A percentile compares a stretch with the other conserved stretches of the same genome.
Evolutionary conservation across 1,140 invertebrate species (phyloP).

Genomic region (Ceratina calcarata): DNA sequence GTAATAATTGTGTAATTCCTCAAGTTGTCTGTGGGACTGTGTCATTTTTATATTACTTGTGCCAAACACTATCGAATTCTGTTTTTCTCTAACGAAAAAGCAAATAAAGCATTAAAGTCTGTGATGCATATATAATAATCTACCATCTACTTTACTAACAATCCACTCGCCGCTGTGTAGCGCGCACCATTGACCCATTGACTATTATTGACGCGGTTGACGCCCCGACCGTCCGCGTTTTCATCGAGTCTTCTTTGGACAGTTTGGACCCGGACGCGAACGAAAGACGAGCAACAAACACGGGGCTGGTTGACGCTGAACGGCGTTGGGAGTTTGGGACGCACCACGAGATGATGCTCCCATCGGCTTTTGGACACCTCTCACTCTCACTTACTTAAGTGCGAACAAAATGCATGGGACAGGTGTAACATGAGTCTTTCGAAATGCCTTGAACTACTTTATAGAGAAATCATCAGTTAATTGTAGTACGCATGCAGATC

Average conservation of each 20-base stretch:
- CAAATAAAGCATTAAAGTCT: no score
- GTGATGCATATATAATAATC: no score
- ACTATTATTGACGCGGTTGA: no score
- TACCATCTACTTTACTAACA: no score
- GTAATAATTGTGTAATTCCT: constrained; percentile 48
- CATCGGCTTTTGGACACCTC: not conserved
- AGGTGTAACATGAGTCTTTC: not conserved
- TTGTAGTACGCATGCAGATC: not conserved
- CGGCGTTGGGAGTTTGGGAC: not conserved
- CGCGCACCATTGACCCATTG: no score
- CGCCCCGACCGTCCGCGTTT: no score
- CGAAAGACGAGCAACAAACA: not conserved
- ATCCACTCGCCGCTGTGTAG: no score
- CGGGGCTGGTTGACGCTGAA: not conserved
- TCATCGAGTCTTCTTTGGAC: no score
- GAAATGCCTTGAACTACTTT: constrained; percentile 26
- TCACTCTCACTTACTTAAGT: not conserved
- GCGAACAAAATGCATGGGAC: no score
- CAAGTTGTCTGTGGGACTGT: constrained; percentile 9
- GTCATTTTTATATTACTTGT: constrained; percentile 33
- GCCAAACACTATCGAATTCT: not conserved
- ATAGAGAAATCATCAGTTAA: not conserved
- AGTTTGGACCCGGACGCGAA: no score
- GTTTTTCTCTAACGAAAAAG: not conserved
- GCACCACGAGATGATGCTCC: not conserved